phyloP scores from a whole-genome alignment of 2,888 invertebrate species.

The Graphium colonna region DNA sequence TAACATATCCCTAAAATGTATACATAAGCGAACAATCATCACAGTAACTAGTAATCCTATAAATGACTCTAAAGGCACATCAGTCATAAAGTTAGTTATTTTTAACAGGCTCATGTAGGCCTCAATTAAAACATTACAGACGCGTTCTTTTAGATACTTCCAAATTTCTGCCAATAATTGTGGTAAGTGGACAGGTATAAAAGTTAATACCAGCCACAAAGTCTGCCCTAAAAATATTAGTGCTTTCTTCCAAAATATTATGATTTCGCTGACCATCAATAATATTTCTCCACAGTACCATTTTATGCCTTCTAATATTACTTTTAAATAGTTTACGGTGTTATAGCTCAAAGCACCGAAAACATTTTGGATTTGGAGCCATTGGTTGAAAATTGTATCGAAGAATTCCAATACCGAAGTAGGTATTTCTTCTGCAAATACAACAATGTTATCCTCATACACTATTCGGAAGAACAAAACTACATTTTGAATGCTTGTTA shows the following conservation, averaged over 20 bases:
- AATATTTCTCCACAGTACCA: conserved; percentile 40
- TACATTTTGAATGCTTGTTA: conserved; percentile 39
- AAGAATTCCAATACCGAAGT: conserved; percentile 27
- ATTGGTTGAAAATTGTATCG: conserved; percentile 28
- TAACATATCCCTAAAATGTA: conserved; percentile 57
- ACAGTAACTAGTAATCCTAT: conserved; percentile 62
- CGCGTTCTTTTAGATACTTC: conserved; percentile 38
- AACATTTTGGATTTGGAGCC: conserved; percentile 36
- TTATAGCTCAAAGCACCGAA: conserved; percentile 35
- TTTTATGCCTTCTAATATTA: conserved; percentile 34
- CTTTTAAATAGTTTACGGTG: conserved; percentile 36
- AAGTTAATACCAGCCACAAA: conserved; percentile 62
- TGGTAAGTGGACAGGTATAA: conserved; percentile 64
- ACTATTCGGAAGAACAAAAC: conserved; percentile 59
- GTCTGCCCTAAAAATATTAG: conserved; percentile 59
- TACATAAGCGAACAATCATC: conserved; percentile 52
- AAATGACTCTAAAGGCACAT: conserved; percentile 71
- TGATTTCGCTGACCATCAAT: conserved; percentile 46
- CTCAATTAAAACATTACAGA: conserved; percentile 42
- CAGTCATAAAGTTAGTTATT: conserved; percentile 66
- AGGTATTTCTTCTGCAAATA: conserved; percentile 66
- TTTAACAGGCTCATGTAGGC: conserved; percentile 56
- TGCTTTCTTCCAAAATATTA: conserved; percentile 46
- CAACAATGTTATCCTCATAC: conserved; percentile 63
- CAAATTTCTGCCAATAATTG: conserved; percentile 44